A percentile compares a stretch with the other conserved stretches of the same genome.
These are phyloP conservation scores for Heteronetta atricapilla DNA, from an alignment of 2,113 vertebrate genomes.

Conservation along the genomic window DNA sequence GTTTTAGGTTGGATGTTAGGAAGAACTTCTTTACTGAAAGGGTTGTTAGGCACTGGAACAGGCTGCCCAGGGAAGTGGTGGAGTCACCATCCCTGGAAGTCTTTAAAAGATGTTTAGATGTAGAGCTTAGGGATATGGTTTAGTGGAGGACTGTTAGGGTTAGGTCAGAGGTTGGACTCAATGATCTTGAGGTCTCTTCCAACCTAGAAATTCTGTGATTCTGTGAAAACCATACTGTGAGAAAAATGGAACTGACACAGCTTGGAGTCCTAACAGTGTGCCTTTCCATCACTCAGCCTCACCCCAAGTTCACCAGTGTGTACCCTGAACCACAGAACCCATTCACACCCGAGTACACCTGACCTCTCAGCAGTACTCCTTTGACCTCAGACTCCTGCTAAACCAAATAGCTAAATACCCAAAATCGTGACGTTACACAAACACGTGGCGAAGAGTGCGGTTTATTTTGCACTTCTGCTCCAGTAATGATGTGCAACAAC, in stretches of 20 bases:
- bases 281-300: accelerated
- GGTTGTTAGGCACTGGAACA: no score
- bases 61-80: no score
- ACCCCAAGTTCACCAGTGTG: accelerated
- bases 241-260: not conserved
- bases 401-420: not conserved
- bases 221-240: not conserved
- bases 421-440: not conserved
- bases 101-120: no score
- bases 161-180: no score
- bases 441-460: accelerated
- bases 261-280: not conserved
- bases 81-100: no score
- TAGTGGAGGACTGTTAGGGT: no score
- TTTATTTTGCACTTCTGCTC: not conserved
- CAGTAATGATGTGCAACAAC: not conserved
- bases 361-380: not conserved
- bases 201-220: no score
- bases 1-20: no score
- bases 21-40: no score
- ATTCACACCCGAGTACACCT: not conserved
- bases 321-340: not conserved
- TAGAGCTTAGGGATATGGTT: no score
- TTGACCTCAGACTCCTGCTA: not conserved
- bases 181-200: no score